Percentiles rank a stretch among this genome's conserved stretches.
Evolutionary conservation across 1,140 invertebrate species (phyloP).

Genomic region (Drosophila leontia): DNA sequence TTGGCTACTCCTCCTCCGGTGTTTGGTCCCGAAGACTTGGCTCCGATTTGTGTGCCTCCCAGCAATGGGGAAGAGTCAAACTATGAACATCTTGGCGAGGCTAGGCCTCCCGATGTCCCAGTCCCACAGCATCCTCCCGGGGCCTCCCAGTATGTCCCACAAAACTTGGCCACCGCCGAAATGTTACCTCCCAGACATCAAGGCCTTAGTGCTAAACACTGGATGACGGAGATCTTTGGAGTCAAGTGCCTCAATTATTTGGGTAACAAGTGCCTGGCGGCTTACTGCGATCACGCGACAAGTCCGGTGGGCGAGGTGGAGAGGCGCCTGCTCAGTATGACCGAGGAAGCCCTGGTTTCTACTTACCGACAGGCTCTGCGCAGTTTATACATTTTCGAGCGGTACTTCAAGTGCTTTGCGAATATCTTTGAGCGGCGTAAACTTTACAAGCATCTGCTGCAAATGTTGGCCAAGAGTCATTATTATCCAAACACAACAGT

Average conservation of each 20-base stretch:
- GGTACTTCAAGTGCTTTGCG: constrained; percentile 35
- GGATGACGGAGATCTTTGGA: constrained; percentile 31
- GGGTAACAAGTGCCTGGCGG: constrained; percentile 5
- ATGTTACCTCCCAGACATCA: neutral
- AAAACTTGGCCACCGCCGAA: neutral
- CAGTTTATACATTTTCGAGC: constrained; percentile 24
- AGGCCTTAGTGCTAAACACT: neutral
- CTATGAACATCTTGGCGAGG: neutral
- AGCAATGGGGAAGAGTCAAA: neutral
- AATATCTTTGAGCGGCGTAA: constrained; percentile 34
- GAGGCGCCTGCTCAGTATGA: constrained; percentile 15
- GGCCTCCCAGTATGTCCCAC: neutral
- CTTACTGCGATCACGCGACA: constrained; percentile 43
- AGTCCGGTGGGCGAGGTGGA: constrained; percentile 20
- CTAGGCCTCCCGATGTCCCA: neutral
- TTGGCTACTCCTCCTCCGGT: neutral
- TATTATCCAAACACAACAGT: constrained; percentile 27
- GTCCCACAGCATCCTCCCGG: constrained; percentile 2
- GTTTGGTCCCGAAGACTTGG: neutral
- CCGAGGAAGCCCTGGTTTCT: neutral
- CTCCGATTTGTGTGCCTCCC: neutral
- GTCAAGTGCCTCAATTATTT: constrained; percentile 44
- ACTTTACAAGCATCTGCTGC: constrained; percentile 20
- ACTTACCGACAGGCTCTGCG: constrained; percentile 9
- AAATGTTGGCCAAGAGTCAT: constrained; percentile 43